These are phyloP conservation scores for Triplophysa bombifrons DNA, from an alignment of 2,797 vertebrate species.

Conservation along the genomic window DNA sequence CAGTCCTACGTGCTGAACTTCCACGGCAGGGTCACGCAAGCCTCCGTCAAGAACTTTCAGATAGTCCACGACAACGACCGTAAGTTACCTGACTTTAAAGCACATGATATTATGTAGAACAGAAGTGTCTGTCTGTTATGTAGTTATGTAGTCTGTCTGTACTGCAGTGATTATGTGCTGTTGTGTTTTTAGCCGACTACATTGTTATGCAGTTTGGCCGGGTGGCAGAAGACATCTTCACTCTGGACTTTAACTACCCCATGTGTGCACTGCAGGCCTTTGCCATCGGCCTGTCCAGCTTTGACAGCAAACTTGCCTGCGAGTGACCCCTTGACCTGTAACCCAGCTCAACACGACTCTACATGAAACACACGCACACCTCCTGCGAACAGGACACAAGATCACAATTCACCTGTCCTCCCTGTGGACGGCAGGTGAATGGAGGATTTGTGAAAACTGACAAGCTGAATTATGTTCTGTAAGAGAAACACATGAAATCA, in stretches of 20 bases:
- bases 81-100: conserved; percentile 70
- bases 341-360: not conserved
- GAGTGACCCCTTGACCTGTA: conserved; percentile 75
- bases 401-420: not conserved
- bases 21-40: conserved; percentile 94
- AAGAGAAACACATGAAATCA: conserved; percentile 42
- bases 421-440: not conserved
- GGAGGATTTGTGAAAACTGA: conserved; percentile 6
- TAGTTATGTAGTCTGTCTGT: too few relatives aligned
- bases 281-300: conserved; percentile 95
- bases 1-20: conserved; percentile 98
- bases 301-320: conserved; percentile 95
- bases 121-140: not conserved
- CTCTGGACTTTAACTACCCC: conserved; percentile 95
- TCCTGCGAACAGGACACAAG: conserved; percentile 9
- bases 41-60: conserved; percentile 98
- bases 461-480: conserved; percentile 9
- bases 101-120: not conserved
- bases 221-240: conserved; percentile 95
- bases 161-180: not conserved
- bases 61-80: conserved; percentile 96
- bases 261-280: conserved; percentile 98
- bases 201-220: conserved; percentile 98
- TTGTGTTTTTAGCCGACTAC: conserved; percentile 83
- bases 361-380: not conserved